Conservation (phyloP, 2,113 vertebrate genomes). For the Tichodroma muraria region DNA sequence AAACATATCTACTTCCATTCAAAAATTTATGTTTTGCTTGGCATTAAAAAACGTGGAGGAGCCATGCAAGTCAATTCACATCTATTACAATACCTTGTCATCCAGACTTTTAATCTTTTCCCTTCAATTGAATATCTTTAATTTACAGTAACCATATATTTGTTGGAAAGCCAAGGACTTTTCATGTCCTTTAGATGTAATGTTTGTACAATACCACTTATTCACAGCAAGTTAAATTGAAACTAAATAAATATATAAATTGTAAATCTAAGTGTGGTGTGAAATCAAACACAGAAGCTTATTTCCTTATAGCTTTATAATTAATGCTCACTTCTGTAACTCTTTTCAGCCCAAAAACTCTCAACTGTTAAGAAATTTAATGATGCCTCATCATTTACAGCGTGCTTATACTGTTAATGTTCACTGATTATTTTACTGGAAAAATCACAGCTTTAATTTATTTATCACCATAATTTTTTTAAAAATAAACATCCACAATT, state of each 20-base stretch:
- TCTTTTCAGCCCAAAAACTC: not conserved
- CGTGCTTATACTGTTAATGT: not conserved
- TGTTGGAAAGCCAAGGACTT: not conserved
- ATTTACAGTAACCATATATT: not conserved
- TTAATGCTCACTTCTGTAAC: not conserved
- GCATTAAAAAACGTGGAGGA: not conserved
- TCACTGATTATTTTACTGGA: not conserved
- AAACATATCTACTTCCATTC: not conserved
- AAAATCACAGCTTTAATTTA: not conserved
- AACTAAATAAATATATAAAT: not conserved
- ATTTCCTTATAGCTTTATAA: not conserved
- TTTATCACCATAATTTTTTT: not conserved
- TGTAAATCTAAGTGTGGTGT: not conserved
- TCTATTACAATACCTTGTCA: not conserved
- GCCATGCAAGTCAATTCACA: not conserved
- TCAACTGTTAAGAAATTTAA: not conserved
- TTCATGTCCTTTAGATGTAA: not conserved
- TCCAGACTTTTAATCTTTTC: not conserved
- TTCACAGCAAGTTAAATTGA: not conserved
- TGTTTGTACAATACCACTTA: not conserved
- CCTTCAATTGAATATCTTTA: not conserved
- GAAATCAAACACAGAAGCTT: not conserved
- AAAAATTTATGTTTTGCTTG: not conserved
- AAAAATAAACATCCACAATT: not conserved
- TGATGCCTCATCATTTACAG: not conserved